A percentile compares a stretch with the other conserved stretches of the same genome.
phyloP scores from a whole-genome alignment of 2,888 invertebrate species.

The Eristalis tenax region DNA sequence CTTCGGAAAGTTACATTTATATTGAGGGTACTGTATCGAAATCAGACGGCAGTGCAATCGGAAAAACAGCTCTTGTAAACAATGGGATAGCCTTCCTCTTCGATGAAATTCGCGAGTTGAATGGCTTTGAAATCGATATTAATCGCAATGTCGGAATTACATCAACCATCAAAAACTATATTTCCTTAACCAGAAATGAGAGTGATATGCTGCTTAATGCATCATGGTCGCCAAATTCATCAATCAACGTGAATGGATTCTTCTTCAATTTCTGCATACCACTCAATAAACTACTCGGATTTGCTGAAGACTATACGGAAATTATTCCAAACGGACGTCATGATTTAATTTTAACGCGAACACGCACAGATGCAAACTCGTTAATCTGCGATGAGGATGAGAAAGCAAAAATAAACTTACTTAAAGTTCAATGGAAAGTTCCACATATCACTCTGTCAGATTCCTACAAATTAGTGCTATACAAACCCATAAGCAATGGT shows the following conservation, averaged over 20 bases:
- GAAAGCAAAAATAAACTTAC: slow-evolving; percentile 8
- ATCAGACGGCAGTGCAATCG: slow-evolving; percentile 51
- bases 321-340: slow-evolving; percentile 10
- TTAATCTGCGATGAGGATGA: neutral
- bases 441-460: slow-evolving; percentile 3
- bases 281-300: neutral
- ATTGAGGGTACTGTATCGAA: slow-evolving; percentile 69
- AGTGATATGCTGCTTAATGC: slow-evolving; percentile 28
- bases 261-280: neutral
- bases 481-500: no score
- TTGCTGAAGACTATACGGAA: neutral
- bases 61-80: neutral
- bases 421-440: slow-evolving; percentile 23
- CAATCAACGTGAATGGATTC: neutral
- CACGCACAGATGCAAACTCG: neutral
- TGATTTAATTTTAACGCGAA: slow-evolving; percentile 3
- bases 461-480: neutral
- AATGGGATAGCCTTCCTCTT: neutral
- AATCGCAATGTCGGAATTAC: neutral
- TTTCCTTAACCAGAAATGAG: neutral
- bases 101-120: neutral
- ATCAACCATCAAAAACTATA: neutral
- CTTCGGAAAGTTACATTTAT: slow-evolving; percentile 73
- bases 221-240: slow-evolving; percentile 12
- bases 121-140: neutral